These are phyloP conservation scores for Phthorimaea operculella DNA, from an alignment of 1,140 invertebrate genomes.

Conservation along the genomic window DNA sequence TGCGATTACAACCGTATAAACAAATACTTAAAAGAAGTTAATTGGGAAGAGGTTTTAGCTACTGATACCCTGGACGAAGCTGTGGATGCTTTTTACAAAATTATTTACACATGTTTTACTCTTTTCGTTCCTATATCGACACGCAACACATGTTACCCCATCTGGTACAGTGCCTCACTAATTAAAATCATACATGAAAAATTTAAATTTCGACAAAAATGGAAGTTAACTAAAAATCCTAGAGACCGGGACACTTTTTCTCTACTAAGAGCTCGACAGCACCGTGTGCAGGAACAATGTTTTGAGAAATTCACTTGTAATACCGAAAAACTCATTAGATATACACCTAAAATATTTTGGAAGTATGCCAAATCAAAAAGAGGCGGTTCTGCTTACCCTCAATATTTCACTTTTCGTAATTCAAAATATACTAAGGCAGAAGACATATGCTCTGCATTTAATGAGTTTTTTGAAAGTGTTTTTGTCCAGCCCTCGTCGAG, in stretches of 20 bases:
- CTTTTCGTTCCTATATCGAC: not conserved
- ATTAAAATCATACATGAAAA: conserved; percentile 8
- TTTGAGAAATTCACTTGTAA: not conserved
- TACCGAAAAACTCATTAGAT: not conserved
- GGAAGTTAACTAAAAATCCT: conserved; percentile 2
- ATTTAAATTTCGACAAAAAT: not conserved
- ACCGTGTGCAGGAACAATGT: not conserved
- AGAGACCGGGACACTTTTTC: conserved; percentile 5
- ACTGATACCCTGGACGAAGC: not conserved
- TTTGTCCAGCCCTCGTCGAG: not conserved
- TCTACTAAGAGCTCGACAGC: conserved; percentile 1
- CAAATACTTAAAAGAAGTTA: not conserved
- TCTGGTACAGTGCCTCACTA: conserved; percentile 5
- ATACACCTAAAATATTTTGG: conserved; percentile 4
- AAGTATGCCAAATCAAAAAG: conserved; percentile 7
- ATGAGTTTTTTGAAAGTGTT: conserved; percentile 6
- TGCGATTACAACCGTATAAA: not conserved
- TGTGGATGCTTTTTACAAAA: conserved; percentile 1
- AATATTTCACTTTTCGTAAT: not conserved
- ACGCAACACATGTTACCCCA: not conserved
- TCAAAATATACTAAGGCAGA: not conserved
- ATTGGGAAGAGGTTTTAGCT: not conserved
- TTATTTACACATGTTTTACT: not conserved
- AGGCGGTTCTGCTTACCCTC: conserved; percentile 3
- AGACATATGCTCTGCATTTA: conserved; percentile 2